Conservation (phyloP, 2,113 vertebrate genomes). For the Silurus asotus region DNA sequence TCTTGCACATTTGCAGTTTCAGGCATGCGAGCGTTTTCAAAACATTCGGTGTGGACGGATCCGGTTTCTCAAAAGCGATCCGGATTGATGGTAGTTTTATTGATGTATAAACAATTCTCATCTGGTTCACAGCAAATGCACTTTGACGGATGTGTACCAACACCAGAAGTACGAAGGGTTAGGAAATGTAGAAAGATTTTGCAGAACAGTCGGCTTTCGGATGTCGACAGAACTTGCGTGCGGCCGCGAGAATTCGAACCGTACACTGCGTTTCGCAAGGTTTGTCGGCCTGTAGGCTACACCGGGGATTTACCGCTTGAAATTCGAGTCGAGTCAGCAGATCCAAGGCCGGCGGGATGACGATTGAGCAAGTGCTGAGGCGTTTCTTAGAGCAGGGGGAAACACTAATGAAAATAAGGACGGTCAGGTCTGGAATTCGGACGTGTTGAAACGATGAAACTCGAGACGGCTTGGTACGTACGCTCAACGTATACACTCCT, state of each 20-base stretch:
- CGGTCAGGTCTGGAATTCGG: conserved; percentile 18
- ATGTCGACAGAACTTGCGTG: neutral
- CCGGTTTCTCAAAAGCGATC: too few species aligned
- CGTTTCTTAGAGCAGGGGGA: neutral
- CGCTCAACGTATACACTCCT: conserved; percentile 36
- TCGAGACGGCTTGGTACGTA: conserved; percentile 17
- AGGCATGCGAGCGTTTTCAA: too few species aligned
- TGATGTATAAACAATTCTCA: neutral
- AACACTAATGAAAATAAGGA: neutral
- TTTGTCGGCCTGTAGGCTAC: neutral
- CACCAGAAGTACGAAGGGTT: neutral
- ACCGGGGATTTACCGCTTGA: neutral
- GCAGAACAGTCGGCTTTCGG: neutral
- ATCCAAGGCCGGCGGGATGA: neutral
- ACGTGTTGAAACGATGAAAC: conserved; percentile 45
- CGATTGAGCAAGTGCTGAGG: neutral
- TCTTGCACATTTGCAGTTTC: too few species aligned
- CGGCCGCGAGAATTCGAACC: neutral
- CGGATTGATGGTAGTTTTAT: too few species aligned
- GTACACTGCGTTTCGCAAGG: neutral
- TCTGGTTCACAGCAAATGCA: neutral
- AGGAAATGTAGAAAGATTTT: neutral
- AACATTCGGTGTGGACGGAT: too few species aligned
- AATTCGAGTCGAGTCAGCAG: neutral
- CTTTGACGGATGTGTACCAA: neutral